Base-by-base conservation (phyloP, 2,888 invertebrate genomes). In the Heterodera filipjevi region DNA sequence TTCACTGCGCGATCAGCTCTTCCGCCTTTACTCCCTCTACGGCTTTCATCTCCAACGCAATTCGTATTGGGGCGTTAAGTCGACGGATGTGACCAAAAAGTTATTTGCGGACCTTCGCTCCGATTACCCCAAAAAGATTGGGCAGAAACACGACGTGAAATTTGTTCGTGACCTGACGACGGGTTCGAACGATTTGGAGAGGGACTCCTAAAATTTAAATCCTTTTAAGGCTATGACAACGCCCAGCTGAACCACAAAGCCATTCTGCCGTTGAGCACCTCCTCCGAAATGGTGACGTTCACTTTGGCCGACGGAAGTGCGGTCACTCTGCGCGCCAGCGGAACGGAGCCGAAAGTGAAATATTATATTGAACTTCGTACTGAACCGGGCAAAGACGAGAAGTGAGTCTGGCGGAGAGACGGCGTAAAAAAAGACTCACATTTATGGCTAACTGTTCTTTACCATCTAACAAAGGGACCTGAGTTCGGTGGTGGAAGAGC, bases 261-360 rank as follows among this genome's bases (percentile, higher is more conserved):
- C 0, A 82, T 89, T 64, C 86, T 92, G 32, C 92, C 92, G 6
- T 86, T 89, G 6, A 91, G 90, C 80, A 89, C 89, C 66, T 90
- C 91, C 8, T 91, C 90, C 82, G 93, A 98, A 91, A 99, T 99
- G 99, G 93, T 99, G 76, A 96, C 96, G 16, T 95, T 99, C 90
- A 93, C 92, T 14, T 95, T 98, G 90, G 91, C 92, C 76, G 95
- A 94, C 90, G 89, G 89, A 71, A 96, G 95, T 0, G 92, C 95
- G 82, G 92, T 94, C 1, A 97, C 96, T 0, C 91, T 99, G 49
- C 92, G 99, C 83, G 96, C 97, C 0, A 96, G 96, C 90, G 99
- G 99, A n/a, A 99, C 99, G 0, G 99, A 99, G 90, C 99, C 99
- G 66, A 99, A 99, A 90, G 93, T 99, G 86, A 99, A 99, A 91